Evolutionary conservation across 2,888 invertebrate genomes (phyloP), one percentile per base, ranked within the genome.

Genomic region (Ectemnius continuus): DNA sequence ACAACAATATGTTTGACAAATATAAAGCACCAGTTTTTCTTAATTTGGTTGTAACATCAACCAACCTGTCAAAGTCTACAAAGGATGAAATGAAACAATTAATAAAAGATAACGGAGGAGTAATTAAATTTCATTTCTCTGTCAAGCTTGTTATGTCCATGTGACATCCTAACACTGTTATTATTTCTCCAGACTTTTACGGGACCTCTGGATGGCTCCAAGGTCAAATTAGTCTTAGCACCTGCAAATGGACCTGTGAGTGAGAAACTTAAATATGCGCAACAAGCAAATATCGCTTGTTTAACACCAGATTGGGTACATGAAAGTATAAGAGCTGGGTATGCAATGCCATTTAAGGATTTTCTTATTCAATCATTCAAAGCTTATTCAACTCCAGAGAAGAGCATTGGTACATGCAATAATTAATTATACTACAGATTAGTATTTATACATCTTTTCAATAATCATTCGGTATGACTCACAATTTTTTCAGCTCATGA

Each of bases 231-330:
- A 18, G 88, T 93, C 14, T 87, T 92, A 45, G 91, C 92, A 14
- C 90, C 92, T 0, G 90, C 93, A 79, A 84, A 84, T 61, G 78
- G 85, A 18, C 65, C 82, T 0, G 18, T 84, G 16, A 96, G 96
- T 63, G 95, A 95, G 57, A 97, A 97, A 88, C 94, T 94, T 84
- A 94, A 91, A 70, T 92, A 91, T 88, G 94, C 94, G 0, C 88
- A 90, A 68, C 91, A 92, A 67, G 93, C 93, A 91, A 91, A 92
- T 52, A 91, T 94, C n/a, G 92, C 94, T 52, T 96, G 97, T 84
- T 94, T 98, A 0, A 92, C 92, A 14, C 93, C 95, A 0, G 91
- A 94, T 2, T 98, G 98, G 98, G 92, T 98, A 52, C 93, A 93
- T 68, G 95, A 97, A 45, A 97, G 96, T n/a, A 92, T 95, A 0